Conservation (phyloP, 2,113 vertebrate genomes). For the Mohoua ochrocephala region DNA sequence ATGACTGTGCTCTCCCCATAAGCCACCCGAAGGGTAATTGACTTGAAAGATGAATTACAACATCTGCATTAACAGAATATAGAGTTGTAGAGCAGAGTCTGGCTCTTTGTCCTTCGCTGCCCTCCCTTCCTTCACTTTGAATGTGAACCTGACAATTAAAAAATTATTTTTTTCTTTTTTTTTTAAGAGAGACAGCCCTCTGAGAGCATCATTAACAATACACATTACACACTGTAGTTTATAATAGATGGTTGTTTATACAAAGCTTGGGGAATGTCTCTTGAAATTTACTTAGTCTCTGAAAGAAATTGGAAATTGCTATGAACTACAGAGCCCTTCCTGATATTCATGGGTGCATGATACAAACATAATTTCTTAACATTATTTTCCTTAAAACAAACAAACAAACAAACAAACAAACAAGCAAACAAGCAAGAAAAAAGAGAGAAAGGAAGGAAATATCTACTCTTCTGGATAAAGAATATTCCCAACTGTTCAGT, state of each 20-base stretch:
- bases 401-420: background rate
- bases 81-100: background rate
- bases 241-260: background rate
- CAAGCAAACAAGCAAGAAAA: no score
- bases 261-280: background rate
- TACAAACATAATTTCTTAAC: background rate
- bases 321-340: background rate
- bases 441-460: background rate
- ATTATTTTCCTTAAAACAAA: background rate
- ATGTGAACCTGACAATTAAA: background rate
- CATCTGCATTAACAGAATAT: constrained; percentile 28
- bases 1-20: background rate
- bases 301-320: background rate
- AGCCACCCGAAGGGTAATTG: constrained; percentile 42
- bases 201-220: background rate
- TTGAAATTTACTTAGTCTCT: background rate
- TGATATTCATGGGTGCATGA: background rate
- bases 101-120: constrained; percentile 10
- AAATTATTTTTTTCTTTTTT: background rate
- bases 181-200: background rate
- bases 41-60: constrained; percentile 39
- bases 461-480: background rate
- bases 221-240: background rate
- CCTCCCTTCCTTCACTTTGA: background rate
- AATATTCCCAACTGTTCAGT: background rate